Conservation (phyloP, 2,113 vertebrate genomes). For the Pollachius pollachius region DNA sequence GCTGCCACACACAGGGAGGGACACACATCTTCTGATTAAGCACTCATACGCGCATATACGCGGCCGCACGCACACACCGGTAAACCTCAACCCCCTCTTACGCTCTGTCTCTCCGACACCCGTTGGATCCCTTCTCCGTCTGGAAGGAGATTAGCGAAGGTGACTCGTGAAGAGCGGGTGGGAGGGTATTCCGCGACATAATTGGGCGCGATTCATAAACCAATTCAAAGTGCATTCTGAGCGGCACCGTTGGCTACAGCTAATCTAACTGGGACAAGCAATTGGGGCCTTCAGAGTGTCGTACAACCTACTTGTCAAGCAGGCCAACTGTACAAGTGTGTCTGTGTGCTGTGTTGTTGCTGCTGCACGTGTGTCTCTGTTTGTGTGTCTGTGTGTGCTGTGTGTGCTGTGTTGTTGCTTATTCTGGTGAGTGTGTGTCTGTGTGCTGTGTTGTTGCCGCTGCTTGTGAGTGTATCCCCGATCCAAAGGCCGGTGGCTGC, state of each 20-base stretch:
- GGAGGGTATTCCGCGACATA: slow-evolving; percentile 59
- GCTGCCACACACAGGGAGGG: slow-evolving; percentile 35
- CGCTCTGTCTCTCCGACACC: slow-evolving; percentile 55
- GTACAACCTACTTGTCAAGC: slow-evolving; percentile 42
- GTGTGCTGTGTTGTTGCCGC: no score
- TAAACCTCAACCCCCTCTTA: slow-evolving; percentile 21
- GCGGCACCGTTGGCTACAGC: slow-evolving; percentile 49
- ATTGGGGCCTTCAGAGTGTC: slow-evolving; percentile 18
- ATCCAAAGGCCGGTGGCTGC: slow-evolving; percentile 19
- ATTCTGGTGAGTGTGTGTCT: no score
- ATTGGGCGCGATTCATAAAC: slow-evolving; percentile 74
- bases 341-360: slow-evolving; percentile 29
- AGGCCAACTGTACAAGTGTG: slow-evolving; percentile 28
- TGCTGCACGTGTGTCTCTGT: background rate
- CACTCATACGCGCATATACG: slow-evolving; percentile 23
- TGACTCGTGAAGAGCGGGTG: slow-evolving; percentile 54
- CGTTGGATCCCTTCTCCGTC: slow-evolving; percentile 59
- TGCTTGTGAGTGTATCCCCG: slow-evolving; percentile 13
- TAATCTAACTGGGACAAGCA: slow-evolving; percentile 70
- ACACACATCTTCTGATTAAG: slow-evolving; percentile 46
- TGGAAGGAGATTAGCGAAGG: slow-evolving; percentile 73
- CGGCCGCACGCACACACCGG: slow-evolving; percentile 12
- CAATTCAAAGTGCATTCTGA: slow-evolving; percentile 69
- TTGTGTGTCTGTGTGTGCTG: no score
- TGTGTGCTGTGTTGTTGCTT: no score